Conservation (phyloP, 2,113 vertebrate species). For the Passer domesticus region DNA sequence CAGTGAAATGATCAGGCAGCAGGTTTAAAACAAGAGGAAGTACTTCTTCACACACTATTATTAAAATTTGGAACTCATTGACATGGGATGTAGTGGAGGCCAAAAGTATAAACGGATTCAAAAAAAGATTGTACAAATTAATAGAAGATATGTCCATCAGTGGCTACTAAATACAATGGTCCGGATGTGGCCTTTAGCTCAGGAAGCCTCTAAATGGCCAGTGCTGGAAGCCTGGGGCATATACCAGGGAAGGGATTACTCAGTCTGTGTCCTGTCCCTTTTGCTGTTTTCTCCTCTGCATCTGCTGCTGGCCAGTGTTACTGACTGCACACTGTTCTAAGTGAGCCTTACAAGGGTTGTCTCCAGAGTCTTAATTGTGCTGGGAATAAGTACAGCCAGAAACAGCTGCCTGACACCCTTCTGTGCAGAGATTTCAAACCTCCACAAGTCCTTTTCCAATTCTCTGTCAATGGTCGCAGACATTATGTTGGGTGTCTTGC, state of each 20-base stretch:
- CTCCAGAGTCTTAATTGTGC: neutral
- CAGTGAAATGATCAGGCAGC: neutral
- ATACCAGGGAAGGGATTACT: slow-evolving; percentile 4
- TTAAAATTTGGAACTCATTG: slow-evolving; percentile 9
- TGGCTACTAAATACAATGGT: slow-evolving; percentile 10
- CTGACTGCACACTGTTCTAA: neutral
- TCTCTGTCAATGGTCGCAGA: neutral
- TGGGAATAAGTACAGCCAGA: neutral
- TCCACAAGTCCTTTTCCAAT: neutral
- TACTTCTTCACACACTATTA: slow-evolving; percentile 7
- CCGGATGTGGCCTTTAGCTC: neutral
- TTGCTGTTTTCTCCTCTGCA: neutral
- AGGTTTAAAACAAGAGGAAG: slow-evolving; percentile 7
- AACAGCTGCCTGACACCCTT: neutral
- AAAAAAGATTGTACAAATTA: neutral
- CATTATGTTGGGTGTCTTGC: neutral
- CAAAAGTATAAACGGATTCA: neutral
- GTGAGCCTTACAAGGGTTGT: neutral
- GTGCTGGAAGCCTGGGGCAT: slow-evolving; percentile 5
- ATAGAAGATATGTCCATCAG: neutral
- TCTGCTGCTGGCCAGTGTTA: neutral
- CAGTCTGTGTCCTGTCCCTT: neutral
- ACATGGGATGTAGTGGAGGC: neutral
- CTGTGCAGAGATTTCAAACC: neutral
- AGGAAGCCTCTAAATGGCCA: slow-evolving; percentile 27